Evolutionary conservation across 2,888 invertebrate genomes (phyloP), one percentile per base, ranked within the genome.

Genomic region (Aphrophora alni): DNA sequence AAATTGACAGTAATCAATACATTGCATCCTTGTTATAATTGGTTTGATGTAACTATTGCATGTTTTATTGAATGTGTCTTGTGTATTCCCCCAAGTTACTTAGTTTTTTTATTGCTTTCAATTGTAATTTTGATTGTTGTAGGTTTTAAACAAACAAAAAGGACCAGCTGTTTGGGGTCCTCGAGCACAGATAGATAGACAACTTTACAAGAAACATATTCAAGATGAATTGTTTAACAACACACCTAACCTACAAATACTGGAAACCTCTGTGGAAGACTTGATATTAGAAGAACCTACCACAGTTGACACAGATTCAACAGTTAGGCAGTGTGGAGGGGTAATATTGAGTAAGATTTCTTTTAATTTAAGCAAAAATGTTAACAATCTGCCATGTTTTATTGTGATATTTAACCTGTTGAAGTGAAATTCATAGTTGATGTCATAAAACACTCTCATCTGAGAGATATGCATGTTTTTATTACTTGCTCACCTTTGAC

Each of bases 161-260:
- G 97, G 97, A 0, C 96, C 97, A 12, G 97, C 97, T 1, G 97
- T 97, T 0, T 95, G 96, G 94, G 97, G 97, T 7, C 92, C 93
- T 7, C 88, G 97, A 81, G 97, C 97, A 8, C 97, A 97, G 89
- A 97, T 97, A 82, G 97, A 97, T 88, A 90, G 97, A 21, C 88
- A 89, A 75, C 89, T 97, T 14, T 97, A 97, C 88, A 96, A 95
- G 87, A 88, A 89, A 81, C 90, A 95, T 84, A 89, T 97, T 73
- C 97, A 97, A 87, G 87, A 89, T 7, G 94, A 94, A 87, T 87
- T 97, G 26, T 91, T 92, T 81, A 86, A 89, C 75, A 87, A 89
- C n/a, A 92, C 91, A 0, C 88, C 90, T 10, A 92, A 94, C 87
- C 88, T 97, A 74, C 89, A 92, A 76, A 90, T 97, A 75, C 85